These are phyloP conservation scores for Rotaria magnacalcarata DNA, from an alignment of 2,888 invertebrate species.

Conservation along the genomic window DNA sequence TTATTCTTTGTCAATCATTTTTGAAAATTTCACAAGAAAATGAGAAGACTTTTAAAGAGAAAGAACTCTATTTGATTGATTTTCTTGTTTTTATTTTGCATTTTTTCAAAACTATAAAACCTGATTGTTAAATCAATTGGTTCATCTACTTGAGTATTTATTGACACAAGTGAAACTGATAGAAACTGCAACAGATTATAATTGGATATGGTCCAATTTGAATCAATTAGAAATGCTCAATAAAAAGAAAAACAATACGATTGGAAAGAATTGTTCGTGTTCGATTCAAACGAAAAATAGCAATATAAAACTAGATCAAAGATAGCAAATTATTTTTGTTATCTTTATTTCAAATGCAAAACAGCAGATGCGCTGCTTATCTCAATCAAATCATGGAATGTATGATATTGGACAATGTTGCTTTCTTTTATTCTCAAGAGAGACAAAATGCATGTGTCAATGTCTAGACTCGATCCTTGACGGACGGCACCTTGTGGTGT, in stretches of 20 bases:
- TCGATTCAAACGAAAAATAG: neutral
- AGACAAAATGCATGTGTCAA: constrained; percentile 8
- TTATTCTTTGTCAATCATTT: neutral
- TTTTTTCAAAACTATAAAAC: neutral
- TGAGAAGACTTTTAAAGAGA: neutral
- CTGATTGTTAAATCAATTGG: neutral
- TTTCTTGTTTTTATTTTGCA: neutral
- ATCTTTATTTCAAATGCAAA: neutral
- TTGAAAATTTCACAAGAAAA: neutral
- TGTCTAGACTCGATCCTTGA: neutral
- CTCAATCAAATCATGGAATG: neutral
- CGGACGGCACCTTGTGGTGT: neutral
- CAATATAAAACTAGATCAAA: neutral
- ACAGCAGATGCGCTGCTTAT: neutral
- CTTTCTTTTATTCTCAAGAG: neutral
- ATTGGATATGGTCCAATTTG: neutral
- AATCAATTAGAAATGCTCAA: neutral
- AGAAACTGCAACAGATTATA: neutral
- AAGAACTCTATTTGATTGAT: neutral
- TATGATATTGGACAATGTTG: neutral
- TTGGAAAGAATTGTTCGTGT: too few relatives aligned
- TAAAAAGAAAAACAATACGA: neutral
- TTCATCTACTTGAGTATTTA: neutral
- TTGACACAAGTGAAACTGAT: neutral
- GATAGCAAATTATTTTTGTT: neutral